Percentiles rank a stretch among this genome's conserved stretches.
Evolutionary conservation across 2,888 invertebrate species (phyloP).

Genomic region (Hemistola chrysoprasaria): DNA sequence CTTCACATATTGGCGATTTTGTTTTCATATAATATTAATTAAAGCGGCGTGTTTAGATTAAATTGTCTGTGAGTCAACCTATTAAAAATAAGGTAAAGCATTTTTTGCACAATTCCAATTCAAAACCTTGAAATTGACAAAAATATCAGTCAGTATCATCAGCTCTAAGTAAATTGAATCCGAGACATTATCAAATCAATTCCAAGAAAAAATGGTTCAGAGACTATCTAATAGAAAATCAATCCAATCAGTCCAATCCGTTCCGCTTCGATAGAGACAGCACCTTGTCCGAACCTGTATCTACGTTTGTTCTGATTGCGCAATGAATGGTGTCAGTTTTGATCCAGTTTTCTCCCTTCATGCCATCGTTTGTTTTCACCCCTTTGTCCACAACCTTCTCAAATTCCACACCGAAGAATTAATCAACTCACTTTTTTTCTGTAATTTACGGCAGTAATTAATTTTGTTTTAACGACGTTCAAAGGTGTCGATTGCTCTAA

Average conservation of each 20-base stretch:
- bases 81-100: no score
- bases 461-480: constrained; percentile 58
- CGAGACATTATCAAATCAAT: constrained; percentile 61
- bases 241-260: constrained; percentile 71
- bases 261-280: constrained; percentile 56
- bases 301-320: constrained; percentile 38
- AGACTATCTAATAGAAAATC: constrained; percentile 67
- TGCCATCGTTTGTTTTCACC: constrained; percentile 38
- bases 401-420: constrained; percentile 64
- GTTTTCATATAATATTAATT: no score
- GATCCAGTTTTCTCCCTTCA: constrained; percentile 8
- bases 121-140: background rate
- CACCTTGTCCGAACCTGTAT: constrained; percentile 41
- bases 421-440: constrained; percentile 62
- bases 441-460: constrained; percentile 66
- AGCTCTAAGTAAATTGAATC: constrained; percentile 48
- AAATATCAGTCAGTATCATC: constrained; percentile 1
- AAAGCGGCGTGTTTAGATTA: no score
- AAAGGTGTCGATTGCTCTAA: constrained; percentile 69
- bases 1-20: no score
- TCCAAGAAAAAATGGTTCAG: constrained; percentile 46
- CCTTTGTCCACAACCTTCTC: constrained; percentile 73
- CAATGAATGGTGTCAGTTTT: constrained; percentile 20
- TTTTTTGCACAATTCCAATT: no score
- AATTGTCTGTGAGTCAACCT: no score